Conservation (phyloP, 2,113 vertebrate species). For the Rostratula benghalensis region DNA sequence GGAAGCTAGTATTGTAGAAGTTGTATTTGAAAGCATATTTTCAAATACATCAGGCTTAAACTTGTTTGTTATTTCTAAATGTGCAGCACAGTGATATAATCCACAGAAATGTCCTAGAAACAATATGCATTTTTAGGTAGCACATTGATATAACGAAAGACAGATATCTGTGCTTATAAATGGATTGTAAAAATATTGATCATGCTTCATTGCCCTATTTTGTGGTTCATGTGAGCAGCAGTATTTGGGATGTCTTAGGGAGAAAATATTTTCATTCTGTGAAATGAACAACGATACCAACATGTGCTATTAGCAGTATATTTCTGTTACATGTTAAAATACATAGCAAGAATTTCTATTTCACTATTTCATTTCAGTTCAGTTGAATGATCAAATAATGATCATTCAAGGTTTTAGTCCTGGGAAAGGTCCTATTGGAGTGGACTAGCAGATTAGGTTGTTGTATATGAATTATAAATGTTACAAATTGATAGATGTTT, state of each 20-base stretch:
- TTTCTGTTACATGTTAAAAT: not conserved
- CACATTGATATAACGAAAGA: not conserved
- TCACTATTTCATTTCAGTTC: not conserved
- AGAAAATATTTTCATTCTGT: not conserved
- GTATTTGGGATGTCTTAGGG: not conserved
- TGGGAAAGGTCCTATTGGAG: not conserved
- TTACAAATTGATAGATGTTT: not conserved
- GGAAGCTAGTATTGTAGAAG: not conserved
- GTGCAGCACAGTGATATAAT: not conserved
- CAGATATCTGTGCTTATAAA: not conserved
- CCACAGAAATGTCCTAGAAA: not conserved
- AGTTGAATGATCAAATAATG: not conserved
- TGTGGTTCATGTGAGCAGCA: not conserved
- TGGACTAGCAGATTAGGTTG: not conserved
- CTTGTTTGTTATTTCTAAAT: slow-evolving; percentile 15
- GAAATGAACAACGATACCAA: not conserved
- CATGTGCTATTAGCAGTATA: not conserved
- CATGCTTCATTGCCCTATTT: not conserved
- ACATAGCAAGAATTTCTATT: not conserved
- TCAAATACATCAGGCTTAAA: not conserved
- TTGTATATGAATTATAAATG: not conserved
- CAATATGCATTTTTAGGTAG: not conserved
- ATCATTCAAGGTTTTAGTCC: not conserved
- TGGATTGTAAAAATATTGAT: not conserved
- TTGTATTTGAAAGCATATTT: not conserved